Evolutionary conservation across 1,140 invertebrate species (phyloP).

Genomic region (Eupristina koningsbergeri): DNA sequence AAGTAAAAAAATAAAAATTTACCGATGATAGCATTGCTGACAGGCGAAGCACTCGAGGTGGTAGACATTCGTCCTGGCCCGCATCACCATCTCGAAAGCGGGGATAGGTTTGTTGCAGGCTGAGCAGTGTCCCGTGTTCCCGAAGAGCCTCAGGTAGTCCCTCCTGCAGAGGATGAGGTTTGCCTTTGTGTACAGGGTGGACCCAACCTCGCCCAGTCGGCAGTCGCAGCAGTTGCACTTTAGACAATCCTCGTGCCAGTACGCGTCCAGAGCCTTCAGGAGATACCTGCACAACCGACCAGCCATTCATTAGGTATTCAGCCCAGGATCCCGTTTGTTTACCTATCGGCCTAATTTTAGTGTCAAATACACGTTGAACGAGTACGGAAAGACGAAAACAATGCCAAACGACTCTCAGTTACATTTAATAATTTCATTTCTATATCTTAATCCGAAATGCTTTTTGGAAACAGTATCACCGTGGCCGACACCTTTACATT

Average conservation of each 20-base stretch:
- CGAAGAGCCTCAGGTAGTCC: conserved; percentile 96
- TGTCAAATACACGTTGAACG: too few relatives aligned
- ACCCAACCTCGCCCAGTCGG: conserved; percentile 96
- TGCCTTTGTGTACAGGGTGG: conserved; percentile 95
- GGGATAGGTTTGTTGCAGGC: conserved; percentile 97
- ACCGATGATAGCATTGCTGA: conserved; percentile 98
- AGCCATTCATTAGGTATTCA: too few relatives aligned
- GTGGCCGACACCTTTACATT: too few relatives aligned
- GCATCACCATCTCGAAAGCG: conserved; percentile 99
- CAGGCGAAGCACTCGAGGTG: conserved; percentile 99
- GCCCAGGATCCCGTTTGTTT: too few relatives aligned
- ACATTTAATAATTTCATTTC: too few relatives aligned
- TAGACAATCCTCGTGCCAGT: conserved; percentile 98
- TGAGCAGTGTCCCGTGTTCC: conserved; percentile 92
- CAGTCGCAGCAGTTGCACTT: conserved; percentile 98
- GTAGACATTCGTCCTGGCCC: conserved; percentile 95
- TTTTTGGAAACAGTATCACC: too few relatives aligned
- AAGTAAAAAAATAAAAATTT: conserved; percentile 65
- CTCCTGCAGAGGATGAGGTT: conserved; percentile 98
- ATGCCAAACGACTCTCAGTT: too few relatives aligned
- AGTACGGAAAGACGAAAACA: too few relatives aligned
- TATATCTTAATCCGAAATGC: too few relatives aligned
- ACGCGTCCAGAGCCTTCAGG: conserved; percentile 90
- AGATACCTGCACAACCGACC: conserved; percentile 75
- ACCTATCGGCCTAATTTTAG: too few relatives aligned